Evolutionary conservation across 2,888 invertebrate species (phyloP), one percentile per base, ranked within the genome.

Genomic region (Polydesmus complanatus): DNA sequence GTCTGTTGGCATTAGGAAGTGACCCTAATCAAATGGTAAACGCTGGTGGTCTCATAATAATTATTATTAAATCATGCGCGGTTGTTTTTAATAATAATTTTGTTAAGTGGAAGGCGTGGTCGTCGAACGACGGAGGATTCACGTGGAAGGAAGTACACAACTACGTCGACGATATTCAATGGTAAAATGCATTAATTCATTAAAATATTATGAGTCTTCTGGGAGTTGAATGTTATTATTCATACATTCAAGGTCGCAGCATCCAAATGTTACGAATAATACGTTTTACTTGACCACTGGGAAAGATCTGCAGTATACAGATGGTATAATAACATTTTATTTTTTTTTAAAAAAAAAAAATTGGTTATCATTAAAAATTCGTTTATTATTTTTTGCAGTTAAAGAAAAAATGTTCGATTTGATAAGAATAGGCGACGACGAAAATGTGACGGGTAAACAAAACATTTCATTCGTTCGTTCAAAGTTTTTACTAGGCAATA

Each of bases 211-310:
- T 23, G 18, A 23, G 37, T 14, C 37, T 37, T 14, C 5, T 8
- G 37, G 14, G 5, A 37, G n/a, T n/a, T n/a, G n/a, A n/a, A n/a
- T n/a, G n/a, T n/a, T n/a, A n/a, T n/a, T n/a, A n/a, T n/a, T n/a
- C n/a, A n/a, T n/a, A n/a, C n/a, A n/a, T n/a, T n/a, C 14, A 25
- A 58, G 58, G 58, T 48, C 49, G 25, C 51, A 58, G 25, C 25
- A 58, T 51, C 25, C 49, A 8, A 26, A 51, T 37, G 37, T 8
- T 51, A 51, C 18, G 25, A n/a, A 14, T 19, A 2, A 26, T 19
- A 59, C 60, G 22, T 59, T 59, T 48, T 59, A 59, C 47, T 59
- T 59, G 51, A 59, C 54, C 5, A 59, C 25, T 54, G 54, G 60
- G 54, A 59, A 25, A 21, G 54, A 58, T 18, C 1, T 51, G n/a